Percentiles rank a stretch among this genome's conserved stretches.
These are phyloP conservation scores for Clitarchus hookeri DNA, from an alignment of 2,888 invertebrate genomes.

Conservation along the genomic window DNA sequence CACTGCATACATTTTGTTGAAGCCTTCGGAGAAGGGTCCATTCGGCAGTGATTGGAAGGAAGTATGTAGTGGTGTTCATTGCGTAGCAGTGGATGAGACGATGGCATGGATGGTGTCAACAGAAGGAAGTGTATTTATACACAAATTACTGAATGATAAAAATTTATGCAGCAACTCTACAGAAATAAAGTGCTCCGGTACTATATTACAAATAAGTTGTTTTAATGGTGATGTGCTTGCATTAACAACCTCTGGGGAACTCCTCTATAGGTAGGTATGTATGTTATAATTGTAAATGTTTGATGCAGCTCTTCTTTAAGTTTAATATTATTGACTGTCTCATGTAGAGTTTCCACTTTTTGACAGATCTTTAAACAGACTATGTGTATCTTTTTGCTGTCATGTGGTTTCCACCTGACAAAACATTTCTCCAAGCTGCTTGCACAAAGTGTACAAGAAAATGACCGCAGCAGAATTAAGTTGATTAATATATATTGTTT, in stretches of 20 bases:
- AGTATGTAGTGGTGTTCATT: slow-evolving; percentile 52
- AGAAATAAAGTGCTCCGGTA: slow-evolving; percentile 37
- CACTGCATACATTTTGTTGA: slow-evolving; percentile 52
- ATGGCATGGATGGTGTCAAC: slow-evolving; percentile 54
- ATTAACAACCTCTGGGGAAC: slow-evolving; percentile 34
- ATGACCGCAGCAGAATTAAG: too few species aligned
- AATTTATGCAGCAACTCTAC: slow-evolving; percentile 26
- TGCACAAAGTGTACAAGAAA: too few species aligned
- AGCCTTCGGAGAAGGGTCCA: slow-evolving; percentile 50
- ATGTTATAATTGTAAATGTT: slow-evolving; percentile 5
- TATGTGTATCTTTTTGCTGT: too few species aligned
- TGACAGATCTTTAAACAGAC: too few species aligned
- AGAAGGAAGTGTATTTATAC: slow-evolving; percentile 46
- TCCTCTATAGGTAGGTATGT: slow-evolving; percentile 27
- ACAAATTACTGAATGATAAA: slow-evolving; percentile 35
- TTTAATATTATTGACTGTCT: too few species aligned
- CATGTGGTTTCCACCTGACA: too few species aligned
- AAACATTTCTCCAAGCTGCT: too few species aligned
- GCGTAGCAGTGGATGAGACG: slow-evolving; percentile 52
- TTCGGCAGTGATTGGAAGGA: slow-evolving; percentile 54
- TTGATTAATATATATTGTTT: too few species aligned
- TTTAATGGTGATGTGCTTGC: slow-evolving; percentile 35
- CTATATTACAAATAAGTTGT: slow-evolving; percentile 39
- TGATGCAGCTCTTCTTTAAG: too few species aligned
- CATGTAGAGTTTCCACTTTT: too few species aligned